These are phyloP conservation scores for Diadegma fenestrale DNA, from an alignment of 2,888 invertebrate species.

Conservation along the genomic window DNA sequence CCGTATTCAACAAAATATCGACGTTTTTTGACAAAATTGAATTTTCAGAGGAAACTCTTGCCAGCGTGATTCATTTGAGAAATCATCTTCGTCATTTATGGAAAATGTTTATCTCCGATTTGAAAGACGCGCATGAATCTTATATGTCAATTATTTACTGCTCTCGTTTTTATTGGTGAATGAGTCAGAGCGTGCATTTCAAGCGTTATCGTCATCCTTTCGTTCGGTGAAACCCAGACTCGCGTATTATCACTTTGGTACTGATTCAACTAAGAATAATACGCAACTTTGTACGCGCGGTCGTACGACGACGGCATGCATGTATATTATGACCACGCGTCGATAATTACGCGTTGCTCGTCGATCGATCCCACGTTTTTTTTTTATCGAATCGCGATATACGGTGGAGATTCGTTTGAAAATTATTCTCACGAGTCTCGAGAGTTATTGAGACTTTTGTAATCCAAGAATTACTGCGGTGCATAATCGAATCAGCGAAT, in stretches of 20 bases:
- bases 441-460: background rate
- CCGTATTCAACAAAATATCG: too few relatives aligned
- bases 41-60: too few relatives aligned
- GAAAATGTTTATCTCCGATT: background rate
- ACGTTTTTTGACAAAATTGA: too few relatives aligned
- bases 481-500: too few relatives aligned
- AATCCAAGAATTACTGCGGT: too few relatives aligned
- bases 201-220: slow-evolving; percentile 50
- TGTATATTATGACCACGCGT: background rate
- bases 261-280: slow-evolving; percentile 34
- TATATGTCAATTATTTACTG: slow-evolving; percentile 27
- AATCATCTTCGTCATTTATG: background rate
- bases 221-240: slow-evolving; percentile 30
- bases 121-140: background rate
- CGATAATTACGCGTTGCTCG: background rate
- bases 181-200: slow-evolving; percentile 58
- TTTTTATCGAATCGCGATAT: background rate
- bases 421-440: background rate
- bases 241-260: slow-evolving; percentile 32
- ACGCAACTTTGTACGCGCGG: background rate
- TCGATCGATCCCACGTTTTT: background rate
- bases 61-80: background rate
- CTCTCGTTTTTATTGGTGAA: background rate
- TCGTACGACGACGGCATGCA: background rate
- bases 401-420: background rate